Percentiles rank a stretch among this genome's conserved stretches.
Evolutionary conservation across 2,113 vertebrate genomes (phyloP).

Genomic region (Apteryx owenii): DNA sequence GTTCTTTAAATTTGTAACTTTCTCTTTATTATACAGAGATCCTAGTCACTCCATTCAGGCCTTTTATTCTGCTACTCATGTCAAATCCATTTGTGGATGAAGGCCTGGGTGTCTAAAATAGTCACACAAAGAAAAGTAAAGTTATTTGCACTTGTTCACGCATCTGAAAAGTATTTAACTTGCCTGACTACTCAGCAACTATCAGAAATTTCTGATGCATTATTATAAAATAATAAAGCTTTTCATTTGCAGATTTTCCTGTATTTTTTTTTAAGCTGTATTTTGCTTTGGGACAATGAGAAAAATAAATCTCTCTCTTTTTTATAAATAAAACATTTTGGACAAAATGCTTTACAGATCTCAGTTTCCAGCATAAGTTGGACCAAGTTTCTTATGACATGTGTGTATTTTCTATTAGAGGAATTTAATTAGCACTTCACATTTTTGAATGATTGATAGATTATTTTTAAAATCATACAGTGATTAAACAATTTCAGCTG

Average conservation of each 20-base stretch:
- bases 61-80: neutral
- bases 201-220: neutral
- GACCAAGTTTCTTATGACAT: neutral
- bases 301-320: neutral
- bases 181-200: neutral
- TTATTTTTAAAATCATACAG: neutral
- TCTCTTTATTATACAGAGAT: neutral
- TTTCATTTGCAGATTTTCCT: neutral
- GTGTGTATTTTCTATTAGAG: neutral
- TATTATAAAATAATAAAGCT: neutral
- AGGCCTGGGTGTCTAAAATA: neutral
- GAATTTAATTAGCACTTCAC: neutral
- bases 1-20: neutral
- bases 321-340: neutral
- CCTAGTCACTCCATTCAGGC: neutral
- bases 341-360: neutral
- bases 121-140: neutral
- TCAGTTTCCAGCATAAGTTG: neutral
- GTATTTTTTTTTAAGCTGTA: neutral
- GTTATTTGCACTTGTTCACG: neutral
- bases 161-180: neutral
- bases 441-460: neutral
- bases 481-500: neutral
- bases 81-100: neutral
- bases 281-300: neutral